These are phyloP conservation scores for Thaleichthys pacificus DNA, from an alignment of 2,797 vertebrate species.

Conservation along the genomic window DNA sequence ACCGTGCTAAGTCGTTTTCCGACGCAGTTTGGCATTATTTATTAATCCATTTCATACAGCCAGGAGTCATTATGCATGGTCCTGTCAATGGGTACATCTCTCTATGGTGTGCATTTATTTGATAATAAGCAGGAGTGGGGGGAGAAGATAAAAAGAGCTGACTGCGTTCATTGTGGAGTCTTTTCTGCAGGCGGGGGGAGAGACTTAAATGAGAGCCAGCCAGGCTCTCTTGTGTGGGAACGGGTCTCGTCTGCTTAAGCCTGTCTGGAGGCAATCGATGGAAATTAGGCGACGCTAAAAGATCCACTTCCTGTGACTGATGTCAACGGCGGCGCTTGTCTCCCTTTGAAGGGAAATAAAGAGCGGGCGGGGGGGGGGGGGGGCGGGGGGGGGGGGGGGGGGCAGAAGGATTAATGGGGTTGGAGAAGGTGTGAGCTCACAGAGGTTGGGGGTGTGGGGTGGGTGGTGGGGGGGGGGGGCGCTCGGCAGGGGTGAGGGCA, in stretches of 20 bases:
- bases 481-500: slow-evolving; percentile 7
- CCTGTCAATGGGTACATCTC: slow-evolving; percentile 77
- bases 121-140: slow-evolving; percentile 78
- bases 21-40: slow-evolving; percentile 70
- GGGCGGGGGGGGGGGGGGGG: too few species aligned
- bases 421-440: slow-evolving; percentile 59
- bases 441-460: slow-evolving; percentile 5
- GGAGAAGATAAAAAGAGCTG: slow-evolving; percentile 73
- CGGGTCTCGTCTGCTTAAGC: slow-evolving; percentile 76
- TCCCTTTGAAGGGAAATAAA: slow-evolving; percentile 71
- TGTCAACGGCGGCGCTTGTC: slow-evolving; percentile 72
- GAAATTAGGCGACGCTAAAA: slow-evolving; percentile 82
- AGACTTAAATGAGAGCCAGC: slow-evolving; percentile 73
- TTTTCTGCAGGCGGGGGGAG: slow-evolving; percentile 61
- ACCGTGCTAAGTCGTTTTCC: slow-evolving; percentile 65
- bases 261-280: slow-evolving; percentile 82
- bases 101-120: slow-evolving; percentile 74
- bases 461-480: neutral
- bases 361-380: slow-evolving; percentile 33
- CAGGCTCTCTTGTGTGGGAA: slow-evolving; percentile 73
- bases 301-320: slow-evolving; percentile 80
- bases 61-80: slow-evolving; percentile 78
- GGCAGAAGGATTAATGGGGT: slow-evolving; percentile 59
- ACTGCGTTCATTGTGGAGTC: slow-evolving; percentile 74
- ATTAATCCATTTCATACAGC: slow-evolving; percentile 80